phyloP scores from a whole-genome alignment of 2,113 vertebrate genomes.

The rabbit (Oryctolagus cuniculus) region mOryCun1.1 NC_091449.1:38578501-38579000 shows the following conservation, averaged over 20 bases:
- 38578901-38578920: not conserved
- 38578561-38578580: too few relatives aligned
- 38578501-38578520: too few relatives aligned
- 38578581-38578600: too few relatives aligned
- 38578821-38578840: not conserved
- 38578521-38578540: too few relatives aligned
- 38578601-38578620: too few relatives aligned
- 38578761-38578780: not conserved
- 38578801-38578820: not conserved
- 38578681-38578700: not conserved
- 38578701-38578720: not conserved
- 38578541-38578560: too few relatives aligned
- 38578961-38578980: conserved; percentile 81
- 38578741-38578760: not conserved
- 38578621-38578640: not conserved
- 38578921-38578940: conserved; percentile 66
- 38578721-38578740: not conserved
- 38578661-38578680: not conserved
- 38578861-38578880: not conserved
- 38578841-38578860: not conserved
- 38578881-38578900: not conserved
- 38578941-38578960: conserved; percentile 74
- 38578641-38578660: not conserved
- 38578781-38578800: not conserved
- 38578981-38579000: conserved; percentile 76